These are phyloP conservation scores for Patagioenas fasciata DNA, from an alignment of 2,113 vertebrate species.

Conservation along the genomic window DNA sequence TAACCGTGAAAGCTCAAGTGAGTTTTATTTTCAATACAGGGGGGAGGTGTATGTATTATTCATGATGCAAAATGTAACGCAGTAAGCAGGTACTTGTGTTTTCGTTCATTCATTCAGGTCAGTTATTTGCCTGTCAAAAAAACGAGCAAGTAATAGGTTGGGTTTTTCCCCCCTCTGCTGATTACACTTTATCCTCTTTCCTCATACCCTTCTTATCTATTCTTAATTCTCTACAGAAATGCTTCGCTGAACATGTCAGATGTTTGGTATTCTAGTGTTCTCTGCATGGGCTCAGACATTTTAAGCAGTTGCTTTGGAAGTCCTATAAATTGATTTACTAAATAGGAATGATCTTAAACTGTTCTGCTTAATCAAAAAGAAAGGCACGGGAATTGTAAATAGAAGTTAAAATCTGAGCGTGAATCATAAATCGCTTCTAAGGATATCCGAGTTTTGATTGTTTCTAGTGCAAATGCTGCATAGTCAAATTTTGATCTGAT, in stretches of 20 bases:
- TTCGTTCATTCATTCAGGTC: not conserved
- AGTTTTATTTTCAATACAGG: not conserved
- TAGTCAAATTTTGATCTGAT: conserved; percentile 27
- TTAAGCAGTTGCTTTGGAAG: not conserved
- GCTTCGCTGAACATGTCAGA: not conserved
- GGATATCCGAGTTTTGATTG: not conserved
- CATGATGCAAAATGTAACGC: not conserved
- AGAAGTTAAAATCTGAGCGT: not conserved
- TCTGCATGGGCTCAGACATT: not conserved
- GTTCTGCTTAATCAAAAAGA: not conserved
- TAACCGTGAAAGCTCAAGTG: not conserved
- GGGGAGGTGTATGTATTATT: conserved; percentile 57
- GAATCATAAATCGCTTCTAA: not conserved
- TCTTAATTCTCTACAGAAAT: conserved; percentile 20
- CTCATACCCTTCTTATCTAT: not conserved
- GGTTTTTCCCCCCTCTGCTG: not conserved
- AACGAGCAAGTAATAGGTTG: not conserved
- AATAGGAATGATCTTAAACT: not conserved
- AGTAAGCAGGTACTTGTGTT: conserved; percentile 3
- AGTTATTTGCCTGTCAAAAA: conserved; percentile 47
- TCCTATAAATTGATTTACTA: not conserved
- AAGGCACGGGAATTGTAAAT: not conserved
- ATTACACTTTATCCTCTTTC: conserved; percentile 1
- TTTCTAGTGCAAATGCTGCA: conserved; percentile 1
- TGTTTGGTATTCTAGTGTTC: not conserved